Conservation (phyloP, 2,888 invertebrate genomes). For the Drosophila rellima region DNA sequence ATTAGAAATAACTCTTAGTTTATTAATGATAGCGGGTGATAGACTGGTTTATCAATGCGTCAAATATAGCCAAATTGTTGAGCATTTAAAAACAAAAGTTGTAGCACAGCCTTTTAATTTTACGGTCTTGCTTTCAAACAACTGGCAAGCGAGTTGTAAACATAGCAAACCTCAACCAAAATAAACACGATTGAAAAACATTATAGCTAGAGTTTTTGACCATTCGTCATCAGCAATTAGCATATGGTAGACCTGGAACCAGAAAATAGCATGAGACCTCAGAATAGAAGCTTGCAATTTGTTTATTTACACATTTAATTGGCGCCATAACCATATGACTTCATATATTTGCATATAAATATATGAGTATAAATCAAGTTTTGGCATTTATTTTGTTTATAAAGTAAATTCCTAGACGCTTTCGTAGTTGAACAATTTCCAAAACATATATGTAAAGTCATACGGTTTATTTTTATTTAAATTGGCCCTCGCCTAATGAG, state of each 20-base stretch:
- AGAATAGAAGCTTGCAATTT: constrained; percentile 44
- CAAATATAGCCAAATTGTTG: constrained; percentile 11
- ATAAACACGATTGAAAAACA: constrained; percentile 29
- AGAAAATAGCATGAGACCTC: constrained; percentile 9
- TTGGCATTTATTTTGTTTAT: constrained; percentile 41
- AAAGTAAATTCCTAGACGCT: constrained; percentile 52
- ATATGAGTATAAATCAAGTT: constrained; percentile 21
- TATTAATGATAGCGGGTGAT: constrained; percentile 38
- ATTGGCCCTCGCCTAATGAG: constrained; percentile 16
- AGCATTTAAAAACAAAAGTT: constrained; percentile 1
- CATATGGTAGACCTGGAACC: constrained; percentile 36
- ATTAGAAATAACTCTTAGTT: constrained; percentile 40
- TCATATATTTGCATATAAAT: constrained; percentile 37
- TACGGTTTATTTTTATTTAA: constrained; percentile 17
- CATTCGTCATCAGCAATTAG: constrained; percentile 69
- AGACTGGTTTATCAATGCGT: constrained; percentile 46
- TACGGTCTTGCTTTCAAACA: constrained; percentile 51
- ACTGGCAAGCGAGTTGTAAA: constrained; percentile 42
- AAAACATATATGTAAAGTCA: constrained; percentile 29
- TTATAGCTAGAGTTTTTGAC: constrained; percentile 29
- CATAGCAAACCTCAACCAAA: constrained; percentile 10
- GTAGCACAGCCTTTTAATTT: constrained; percentile 32
- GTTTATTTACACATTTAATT: constrained; percentile 68
- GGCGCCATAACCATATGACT: constrained; percentile 58
- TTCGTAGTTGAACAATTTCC: constrained; percentile 29